These are phyloP conservation scores for Drosophila trichaetosa DNA, from an alignment of 2,888 invertebrate species.

Conservation along the genomic window DNA sequence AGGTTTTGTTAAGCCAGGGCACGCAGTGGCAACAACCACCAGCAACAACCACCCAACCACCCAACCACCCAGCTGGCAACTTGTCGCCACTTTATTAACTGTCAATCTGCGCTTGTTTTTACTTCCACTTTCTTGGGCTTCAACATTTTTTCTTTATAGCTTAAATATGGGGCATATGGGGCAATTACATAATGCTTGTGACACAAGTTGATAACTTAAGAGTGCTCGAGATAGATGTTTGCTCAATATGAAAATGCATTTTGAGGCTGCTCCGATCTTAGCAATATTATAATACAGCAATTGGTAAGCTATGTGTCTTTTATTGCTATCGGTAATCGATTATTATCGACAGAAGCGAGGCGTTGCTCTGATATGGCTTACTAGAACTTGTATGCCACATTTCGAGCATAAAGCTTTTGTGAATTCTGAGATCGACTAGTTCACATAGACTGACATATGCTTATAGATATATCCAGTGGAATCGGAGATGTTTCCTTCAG, in stretches of 20 bases:
- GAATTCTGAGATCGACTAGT: neutral
- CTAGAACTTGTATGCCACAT: accelerated
- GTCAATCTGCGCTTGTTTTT: conserved; percentile 68
- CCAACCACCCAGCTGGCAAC: conserved; percentile 56
- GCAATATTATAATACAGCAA: neutral
- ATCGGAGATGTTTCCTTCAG: neutral
- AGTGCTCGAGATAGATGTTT: neutral
- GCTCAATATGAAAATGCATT: neutral
- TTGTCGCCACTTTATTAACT: conserved; percentile 79
- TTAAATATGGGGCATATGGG: conserved; percentile 4
- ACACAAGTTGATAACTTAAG: neutral
- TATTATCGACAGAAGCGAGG: neutral
- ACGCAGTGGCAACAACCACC: conserved; percentile 35
- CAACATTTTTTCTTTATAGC: conserved; percentile 1
- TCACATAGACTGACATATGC: neutral
- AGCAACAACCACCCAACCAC: neutral
- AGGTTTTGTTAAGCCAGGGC: conserved; percentile 43
- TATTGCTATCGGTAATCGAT: neutral
- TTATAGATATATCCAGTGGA: neutral
- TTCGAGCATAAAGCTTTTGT: accelerated
- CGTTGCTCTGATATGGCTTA: accelerated
- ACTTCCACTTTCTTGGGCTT: conserved; percentile 39
- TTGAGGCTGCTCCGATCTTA: neutral
- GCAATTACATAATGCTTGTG: neutral
- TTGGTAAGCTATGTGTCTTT: accelerated